These are phyloP conservation scores for Lytechinus variegatus DNA, from an alignment of 35 echinoderm and acorn worm species.

Conservation along the genomic window DNA sequence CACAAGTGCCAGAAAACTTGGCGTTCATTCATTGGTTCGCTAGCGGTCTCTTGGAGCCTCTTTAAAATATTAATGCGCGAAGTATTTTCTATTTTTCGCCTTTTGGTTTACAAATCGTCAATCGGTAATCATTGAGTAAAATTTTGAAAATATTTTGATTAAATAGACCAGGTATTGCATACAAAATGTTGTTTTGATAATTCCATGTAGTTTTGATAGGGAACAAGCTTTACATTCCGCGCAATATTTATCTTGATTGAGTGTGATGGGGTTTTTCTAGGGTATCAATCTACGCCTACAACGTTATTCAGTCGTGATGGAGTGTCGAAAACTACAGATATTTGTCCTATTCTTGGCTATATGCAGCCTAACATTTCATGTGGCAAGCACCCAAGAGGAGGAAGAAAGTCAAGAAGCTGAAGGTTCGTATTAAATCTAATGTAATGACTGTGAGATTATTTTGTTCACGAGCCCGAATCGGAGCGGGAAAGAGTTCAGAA, in stretches of 20 bases:
- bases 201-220: background rate
- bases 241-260: background rate
- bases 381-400: background rate
- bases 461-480: background rate
- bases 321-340: background rate
- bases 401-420: background rate
- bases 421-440: background rate
- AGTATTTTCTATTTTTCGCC: background rate
- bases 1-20: background rate
- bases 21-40: background rate
- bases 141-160: too few species aligned
- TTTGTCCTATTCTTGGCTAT: constrained; percentile 24
- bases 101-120: too few species aligned
- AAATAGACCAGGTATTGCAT: too few species aligned
- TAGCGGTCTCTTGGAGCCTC: background rate
- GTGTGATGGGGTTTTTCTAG: background rate
- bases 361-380: background rate
- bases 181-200: background rate
- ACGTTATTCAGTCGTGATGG: background rate
- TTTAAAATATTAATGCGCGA: background rate
- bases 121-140: too few species aligned
- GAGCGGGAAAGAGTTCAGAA: background rate
- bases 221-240: background rate
- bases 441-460: background rate
- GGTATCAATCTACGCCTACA: background rate